Base-by-base conservation (phyloP, 64 coral and sea anemone genomes). In the Platygyra sinensis region DNA sequence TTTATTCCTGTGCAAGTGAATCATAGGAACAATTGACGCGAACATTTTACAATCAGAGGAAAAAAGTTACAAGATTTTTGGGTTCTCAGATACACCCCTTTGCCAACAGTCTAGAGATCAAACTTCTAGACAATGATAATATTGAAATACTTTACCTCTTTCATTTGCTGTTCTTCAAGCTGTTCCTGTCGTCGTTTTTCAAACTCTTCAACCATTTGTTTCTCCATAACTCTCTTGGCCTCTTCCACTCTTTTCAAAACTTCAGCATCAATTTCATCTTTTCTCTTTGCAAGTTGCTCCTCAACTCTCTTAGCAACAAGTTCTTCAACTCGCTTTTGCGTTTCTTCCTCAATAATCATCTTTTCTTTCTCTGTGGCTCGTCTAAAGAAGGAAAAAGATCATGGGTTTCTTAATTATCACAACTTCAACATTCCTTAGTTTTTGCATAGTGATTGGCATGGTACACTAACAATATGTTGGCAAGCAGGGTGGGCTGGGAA, bases 251-350 rank as follows among this genome's bases (percentile, higher is more conserved):
- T 89, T 51, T 92, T 80, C 57, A 93, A 80, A 29, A 99, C 97
- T 90, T 95, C 91, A 52, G 72, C 86, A 77, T 99, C 97, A 93
- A 99, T 99, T 31, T 95, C 97, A 94, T 99, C 97, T 93, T 99
- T 95, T 30, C 88, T 61, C 80, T 99, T 99, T 57, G 91, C 97
- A 42, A 99, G 91, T 82, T 99, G 88, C 72, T 96, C 97, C 33
- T 99, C 97, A 12, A 99, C 94, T 93, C 91, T 93, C 42, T 99
- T 93, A 39, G 79, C 94, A 27, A 95, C 97, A 85, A 99, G 86
- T 77, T 99, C 97, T 91, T 99, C 97, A 25, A 99, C 97, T 67
- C 88, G 82, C 52, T 95, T 99, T 67, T 95, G 91, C 46, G 88
- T 95, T 86, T 99, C 97, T 73, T 99, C 97, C 78, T 99, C 97